These are phyloP conservation scores for Apocheima hispidaria DNA, from an alignment of 2,888 invertebrate species.

Conservation along the genomic window DNA sequence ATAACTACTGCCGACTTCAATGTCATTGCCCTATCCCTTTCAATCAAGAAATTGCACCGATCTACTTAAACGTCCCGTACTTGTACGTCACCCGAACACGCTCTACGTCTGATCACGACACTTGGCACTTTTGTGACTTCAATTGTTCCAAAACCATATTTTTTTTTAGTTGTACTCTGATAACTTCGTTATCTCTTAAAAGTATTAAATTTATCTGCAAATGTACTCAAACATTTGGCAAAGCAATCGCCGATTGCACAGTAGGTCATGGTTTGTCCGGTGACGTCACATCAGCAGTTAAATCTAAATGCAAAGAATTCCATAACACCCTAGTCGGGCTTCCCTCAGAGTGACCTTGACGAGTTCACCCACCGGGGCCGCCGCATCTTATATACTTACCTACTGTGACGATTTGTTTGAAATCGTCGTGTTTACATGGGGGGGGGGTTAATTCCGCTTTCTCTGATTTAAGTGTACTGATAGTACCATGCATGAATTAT, in stretches of 20 bases:
- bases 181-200: not conserved
- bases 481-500: slow-evolving; percentile 16
- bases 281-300: slow-evolving; percentile 39
- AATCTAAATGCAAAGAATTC: slow-evolving; percentile 62
- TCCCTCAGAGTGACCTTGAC: slow-evolving; percentile 70
- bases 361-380: slow-evolving; percentile 68
- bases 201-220: not conserved
- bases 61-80: slow-evolving; percentile 30
- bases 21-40: slow-evolving; percentile 44
- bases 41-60: slow-evolving; percentile 43
- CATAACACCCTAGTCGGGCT: slow-evolving; percentile 64
- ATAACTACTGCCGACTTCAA: slow-evolving; percentile 41
- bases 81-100: slow-evolving; percentile 34
- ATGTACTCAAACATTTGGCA: slow-evolving; percentile 10
- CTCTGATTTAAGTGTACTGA: slow-evolving; percentile 18
- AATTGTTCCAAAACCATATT: not conserved
- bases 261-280: slow-evolving; percentile 37
- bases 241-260: slow-evolving; percentile 30
- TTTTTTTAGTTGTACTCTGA: not conserved
- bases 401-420: slow-evolving; percentile 60
- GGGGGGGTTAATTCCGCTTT: slow-evolving; percentile 21
- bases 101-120: not conserved
- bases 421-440: slow-evolving; percentile 46
- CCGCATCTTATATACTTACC: slow-evolving; percentile 68
- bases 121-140: not conserved